A percentile compares a stretch with the other conserved stretches of the same genome.
Evolutionary conservation across 1,140 invertebrate species (phyloP).

Genomic region (Drosophila lacertosa): DNA sequence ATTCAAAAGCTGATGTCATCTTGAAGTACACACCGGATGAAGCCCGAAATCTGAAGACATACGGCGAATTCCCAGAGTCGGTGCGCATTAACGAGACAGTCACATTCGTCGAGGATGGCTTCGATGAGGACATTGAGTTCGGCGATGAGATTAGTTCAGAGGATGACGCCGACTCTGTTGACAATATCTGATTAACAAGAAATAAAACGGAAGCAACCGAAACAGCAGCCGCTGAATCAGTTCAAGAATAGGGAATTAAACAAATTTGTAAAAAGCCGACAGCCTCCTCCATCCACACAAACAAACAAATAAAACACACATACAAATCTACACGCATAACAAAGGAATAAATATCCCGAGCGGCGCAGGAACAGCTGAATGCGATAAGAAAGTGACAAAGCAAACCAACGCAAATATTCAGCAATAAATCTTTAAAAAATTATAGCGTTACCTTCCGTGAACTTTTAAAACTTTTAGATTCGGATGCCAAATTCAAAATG

Average conservation of each 20-base stretch:
- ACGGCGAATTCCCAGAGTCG: conserved; percentile 99
- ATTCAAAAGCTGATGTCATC: conserved; percentile 99
- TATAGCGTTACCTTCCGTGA: conserved; percentile 41
- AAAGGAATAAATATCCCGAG: conserved; percentile 14
- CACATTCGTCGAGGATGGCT: conserved; percentile 96
- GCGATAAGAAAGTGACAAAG: conserved; percentile 16
- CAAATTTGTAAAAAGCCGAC: conserved; percentile 71
- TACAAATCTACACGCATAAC: conserved; percentile 6
- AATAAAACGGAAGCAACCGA: conserved; percentile 44
- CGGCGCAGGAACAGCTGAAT: conserved; percentile 24
- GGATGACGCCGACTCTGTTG: conserved; percentile 92
- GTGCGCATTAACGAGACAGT: conserved; percentile 97
- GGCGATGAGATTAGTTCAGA: conserved; percentile 95
- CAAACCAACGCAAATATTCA: conserved; percentile 19
- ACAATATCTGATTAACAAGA: conserved; percentile 85
- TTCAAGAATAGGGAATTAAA: conserved; percentile 75
- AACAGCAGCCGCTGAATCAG: conserved; percentile 49
- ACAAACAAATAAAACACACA: neutral
- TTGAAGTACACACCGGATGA: conserved; percentile 99
- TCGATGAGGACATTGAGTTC: conserved; percentile 97
- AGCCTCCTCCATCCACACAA: conserved; percentile 12
- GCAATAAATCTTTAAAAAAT: conserved; percentile 44
- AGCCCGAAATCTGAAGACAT: conserved; percentile 99
- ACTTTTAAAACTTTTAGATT: conserved; percentile 31
- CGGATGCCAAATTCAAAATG: conserved; percentile 53